Evolutionary conservation across 2,888 invertebrate species (phyloP), one percentile per base, ranked within the genome.

Genomic region (Anoncus sp.): DNA sequence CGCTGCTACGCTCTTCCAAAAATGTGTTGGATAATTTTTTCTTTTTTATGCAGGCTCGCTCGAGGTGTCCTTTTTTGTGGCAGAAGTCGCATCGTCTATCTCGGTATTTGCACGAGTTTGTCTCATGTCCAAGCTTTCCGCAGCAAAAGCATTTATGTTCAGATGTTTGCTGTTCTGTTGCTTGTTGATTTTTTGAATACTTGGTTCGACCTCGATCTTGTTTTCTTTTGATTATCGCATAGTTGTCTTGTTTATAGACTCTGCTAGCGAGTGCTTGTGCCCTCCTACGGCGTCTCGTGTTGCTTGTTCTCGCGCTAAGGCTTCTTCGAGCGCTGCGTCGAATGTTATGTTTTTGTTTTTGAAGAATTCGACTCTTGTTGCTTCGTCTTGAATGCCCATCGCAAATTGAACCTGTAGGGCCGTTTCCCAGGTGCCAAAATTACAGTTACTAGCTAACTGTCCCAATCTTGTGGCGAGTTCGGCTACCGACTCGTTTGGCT

Each of bases 21-120:
- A 74, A 78, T 65, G 57, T 74, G 43, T 63, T 78, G 0, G 49
- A 57, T 20, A 51, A 12, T 2, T 70, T 63, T n/a, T 62, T 67
- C 57, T 79, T 79, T 18, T 55, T 75, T 12, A 66, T 66, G 49
- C 79, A 79, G 27, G 69, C 75, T 14, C 69, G 49, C 49, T 77
- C 76, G 1, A 79, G 49, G 31, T 79, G 75, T 14, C 76, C 73
- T 22, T 73, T 76, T 18, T 43, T 59, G 60, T 80, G 63, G 53
- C 76, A 80, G 47, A 76, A 76, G 49, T 59, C 31, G 7, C 31
- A 31, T 7, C 31, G 31, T 40, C 53, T 49, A 2, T 66, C 63
- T 16, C 71, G 51, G 67, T 71, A 66, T 40, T 51, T 59, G 49
- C 79, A 80, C 6, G 27, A 10, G 18, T 18, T 65, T 1, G 74